Evolutionary conservation across 2,888 invertebrate species (phyloP).

Genomic region (Empis stercorea): DNA sequence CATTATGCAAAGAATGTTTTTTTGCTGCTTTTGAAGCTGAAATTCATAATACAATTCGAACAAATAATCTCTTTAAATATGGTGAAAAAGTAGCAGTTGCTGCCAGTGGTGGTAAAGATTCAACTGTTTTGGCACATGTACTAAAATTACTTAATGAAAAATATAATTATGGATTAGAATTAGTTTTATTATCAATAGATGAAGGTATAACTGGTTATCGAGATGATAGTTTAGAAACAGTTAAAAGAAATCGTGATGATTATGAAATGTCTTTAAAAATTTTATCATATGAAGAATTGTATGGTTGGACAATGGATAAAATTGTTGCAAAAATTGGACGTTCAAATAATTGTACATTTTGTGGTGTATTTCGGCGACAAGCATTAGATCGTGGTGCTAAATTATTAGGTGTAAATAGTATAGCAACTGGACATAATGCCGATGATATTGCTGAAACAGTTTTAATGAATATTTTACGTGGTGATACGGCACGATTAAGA

Average conservation of each 20-base stretch:
- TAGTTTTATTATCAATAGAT: slow-evolving; percentile 89
- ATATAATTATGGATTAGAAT: slow-evolving; percentile 77
- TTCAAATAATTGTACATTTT: slow-evolving; percentile 95
- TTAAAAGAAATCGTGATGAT: slow-evolving; percentile 85
- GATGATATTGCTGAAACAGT: slow-evolving; percentile 99
- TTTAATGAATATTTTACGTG: slow-evolving; percentile 92
- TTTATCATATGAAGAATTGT: slow-evolving; percentile 90
- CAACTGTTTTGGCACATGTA: slow-evolving; percentile 91
- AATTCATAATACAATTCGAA: slow-evolving; percentile 79
- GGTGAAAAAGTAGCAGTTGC: slow-evolving; percentile 86
- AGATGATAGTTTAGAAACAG: slow-evolving; percentile 94
- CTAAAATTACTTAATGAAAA: slow-evolving; percentile 82
- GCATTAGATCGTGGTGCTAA: slow-evolving; percentile 92
- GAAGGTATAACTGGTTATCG: slow-evolving; percentile 95
- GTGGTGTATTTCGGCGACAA: slow-evolving; percentile 90
- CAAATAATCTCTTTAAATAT: slow-evolving; percentile 64
- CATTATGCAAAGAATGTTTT: slow-evolving; percentile 89
- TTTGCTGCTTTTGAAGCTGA: slow-evolving; percentile 89
- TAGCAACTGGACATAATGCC: slow-evolving; percentile 94
- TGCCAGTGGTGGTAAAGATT: slow-evolving; percentile 92
- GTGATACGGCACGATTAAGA: slow-evolving; percentile 86
- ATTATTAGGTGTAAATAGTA: slow-evolving; percentile 73
- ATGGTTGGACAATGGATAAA: slow-evolving; percentile 99
- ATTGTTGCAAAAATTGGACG: slow-evolving; percentile 77
- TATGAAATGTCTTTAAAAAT: slow-evolving; percentile 90